Evolutionary conservation across 2,113 vertebrate species (phyloP).

Genomic region (Ptyas mucosa): DNA sequence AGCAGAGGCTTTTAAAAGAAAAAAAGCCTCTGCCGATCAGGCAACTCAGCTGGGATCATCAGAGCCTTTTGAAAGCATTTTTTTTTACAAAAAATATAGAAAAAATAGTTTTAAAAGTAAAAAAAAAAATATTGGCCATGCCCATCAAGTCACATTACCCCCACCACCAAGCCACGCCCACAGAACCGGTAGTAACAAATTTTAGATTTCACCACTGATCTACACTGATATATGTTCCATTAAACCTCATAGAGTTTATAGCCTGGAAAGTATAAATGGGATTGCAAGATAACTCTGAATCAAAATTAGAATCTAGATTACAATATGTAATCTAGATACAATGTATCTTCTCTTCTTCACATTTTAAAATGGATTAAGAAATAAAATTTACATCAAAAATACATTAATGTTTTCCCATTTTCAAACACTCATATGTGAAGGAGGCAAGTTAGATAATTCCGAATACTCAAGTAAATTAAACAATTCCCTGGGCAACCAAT

Average conservation of each 20-base stretch:
- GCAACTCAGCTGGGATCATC: no score
- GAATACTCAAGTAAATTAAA: constrained; percentile 43
- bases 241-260: neutral
- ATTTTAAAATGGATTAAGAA: constrained; percentile 1
- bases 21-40: no score
- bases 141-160: no score
- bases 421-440: constrained; percentile 28
- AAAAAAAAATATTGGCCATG: no score
- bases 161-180: no score
- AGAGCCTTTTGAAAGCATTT: no score
- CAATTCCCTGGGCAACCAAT: constrained; percentile 40
- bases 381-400: constrained; percentile 26
- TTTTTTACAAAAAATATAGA: no score
- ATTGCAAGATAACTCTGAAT: neutral
- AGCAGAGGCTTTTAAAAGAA: no score
- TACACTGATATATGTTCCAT: neutral
- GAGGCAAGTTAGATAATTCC: constrained; percentile 26
- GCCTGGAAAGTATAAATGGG: neutral
- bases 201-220: no score
- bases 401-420: constrained; percentile 47
- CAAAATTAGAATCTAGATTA: neutral
- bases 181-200: no score
- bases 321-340: no score
- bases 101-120: no score
- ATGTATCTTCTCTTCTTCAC: neutral